These are phyloP conservation scores for Heliocidaris erythrogramma DNA, from an alignment of 35 echinoderm and acorn worm genomes.

Conservation along the genomic window DNA sequence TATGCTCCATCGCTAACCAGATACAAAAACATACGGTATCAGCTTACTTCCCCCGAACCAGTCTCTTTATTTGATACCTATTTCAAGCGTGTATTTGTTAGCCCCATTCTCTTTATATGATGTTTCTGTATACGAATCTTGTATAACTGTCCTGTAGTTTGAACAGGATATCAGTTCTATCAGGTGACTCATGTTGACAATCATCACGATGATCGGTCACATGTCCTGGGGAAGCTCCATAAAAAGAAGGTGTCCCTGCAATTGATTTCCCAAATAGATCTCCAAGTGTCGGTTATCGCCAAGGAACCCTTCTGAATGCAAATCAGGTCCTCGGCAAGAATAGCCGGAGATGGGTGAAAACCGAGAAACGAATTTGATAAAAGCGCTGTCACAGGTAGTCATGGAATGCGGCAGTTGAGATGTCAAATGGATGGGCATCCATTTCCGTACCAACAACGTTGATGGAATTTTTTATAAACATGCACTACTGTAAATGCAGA, in stretches of 20 bases:
- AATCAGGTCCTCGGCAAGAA: background rate
- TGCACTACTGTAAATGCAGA: no score
- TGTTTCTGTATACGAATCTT: no score
- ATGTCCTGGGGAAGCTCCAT: background rate
- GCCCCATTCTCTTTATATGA: no score
- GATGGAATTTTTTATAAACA: no score
- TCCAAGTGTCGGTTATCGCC: background rate
- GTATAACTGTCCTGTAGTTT: background rate
- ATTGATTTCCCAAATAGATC: conserved; percentile 17
- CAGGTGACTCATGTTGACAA: background rate
- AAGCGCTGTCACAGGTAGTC: background rate
- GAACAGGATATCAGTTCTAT: background rate
- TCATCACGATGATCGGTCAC: background rate
- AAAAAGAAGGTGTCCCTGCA: background rate
- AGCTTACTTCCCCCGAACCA: background rate
- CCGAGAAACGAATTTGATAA: background rate
- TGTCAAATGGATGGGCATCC: background rate
- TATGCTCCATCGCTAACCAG: no score
- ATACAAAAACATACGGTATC: background rate
- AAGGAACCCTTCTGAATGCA: background rate
- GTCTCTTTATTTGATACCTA: background rate
- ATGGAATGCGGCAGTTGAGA: background rate
- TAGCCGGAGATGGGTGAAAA: background rate
- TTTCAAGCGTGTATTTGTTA: no score
- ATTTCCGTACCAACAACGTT: background rate